Evolutionary conservation across 2,113 vertebrate genomes (phyloP), one percentile per base, ranked within the genome.

Genomic region (Pyxicephalus adspersus): DNA sequence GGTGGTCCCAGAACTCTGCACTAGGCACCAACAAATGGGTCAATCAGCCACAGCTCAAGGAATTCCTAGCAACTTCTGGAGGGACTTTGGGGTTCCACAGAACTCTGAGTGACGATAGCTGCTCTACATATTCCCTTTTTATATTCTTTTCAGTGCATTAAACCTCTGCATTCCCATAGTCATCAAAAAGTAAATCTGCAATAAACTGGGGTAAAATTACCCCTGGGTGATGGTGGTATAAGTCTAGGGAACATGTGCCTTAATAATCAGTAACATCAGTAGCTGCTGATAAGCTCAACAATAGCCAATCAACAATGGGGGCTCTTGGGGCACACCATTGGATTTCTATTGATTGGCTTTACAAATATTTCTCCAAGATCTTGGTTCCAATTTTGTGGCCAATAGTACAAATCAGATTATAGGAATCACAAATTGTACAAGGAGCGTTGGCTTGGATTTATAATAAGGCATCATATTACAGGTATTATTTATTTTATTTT

Each of bases 361-460:
- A 67, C 52, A 78, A 57, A 78, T 78, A 67, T 78, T 78, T 38
- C 66, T 67, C 76, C 2, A 64, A 66, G 76, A 29, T 25, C 50
- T 55, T 29, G 52, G 67, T 58, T 63, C 51, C 25, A 18, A 58
- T 57, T 78, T 26, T 51, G 55, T 57, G 63, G 22, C 76, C 5
- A 26, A n/a, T 58, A 29, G 67, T 57, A 66, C 75, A 77, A 54
- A 77, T 55, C 3, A 50, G 65, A 66, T 54, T n/a, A n/a, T n/a
- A n/a, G n/a, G n/a, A n/a, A n/a, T n/a, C n/a, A n/a, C n/a, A 55
- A 57, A 71, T 54, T 71, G 68, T 71, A 29, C 18, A 55, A 71
- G 68, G 54, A 54, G 52, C 50, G 26, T 26, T 71, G 45, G 22
- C 34, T 25, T n/a, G 66, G 38, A 51, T 50, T 71, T 28, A 9